Conservation (phyloP, 2,888 invertebrate genomes). For the Pristionchus fissidentatus region DNA sequence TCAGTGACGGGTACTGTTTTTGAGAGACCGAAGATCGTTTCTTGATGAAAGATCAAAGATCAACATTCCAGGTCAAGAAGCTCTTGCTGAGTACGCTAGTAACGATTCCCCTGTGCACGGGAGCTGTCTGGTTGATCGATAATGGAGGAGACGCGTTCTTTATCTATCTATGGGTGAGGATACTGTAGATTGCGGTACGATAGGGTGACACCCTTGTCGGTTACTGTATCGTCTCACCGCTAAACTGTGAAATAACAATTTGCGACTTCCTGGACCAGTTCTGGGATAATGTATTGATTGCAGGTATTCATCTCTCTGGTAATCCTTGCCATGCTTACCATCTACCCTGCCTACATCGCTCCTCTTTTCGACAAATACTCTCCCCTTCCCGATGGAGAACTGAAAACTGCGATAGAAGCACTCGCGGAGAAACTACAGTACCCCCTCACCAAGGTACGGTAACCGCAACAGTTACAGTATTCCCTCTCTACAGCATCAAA, state of each 20-base stretch:
- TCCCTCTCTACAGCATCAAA: too few species aligned
- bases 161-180: constrained; percentile 88
- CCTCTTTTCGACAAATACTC: constrained; percentile 98
- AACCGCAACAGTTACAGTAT: too few species aligned
- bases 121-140: constrained; percentile 81
- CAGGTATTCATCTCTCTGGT: constrained; percentile 85
- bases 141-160: constrained; percentile 95
- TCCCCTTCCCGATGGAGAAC: constrained; percentile 91
- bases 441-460: constrained; percentile 93
- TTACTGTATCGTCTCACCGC: too few species aligned
- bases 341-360: constrained; percentile 94
- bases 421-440: constrained; percentile 89
- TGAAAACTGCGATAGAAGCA: constrained; percentile 85
- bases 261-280: too few species aligned
- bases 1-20: too few species aligned
- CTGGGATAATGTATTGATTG: neutral
- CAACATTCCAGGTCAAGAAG: constrained; percentile 82
- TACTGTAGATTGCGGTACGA: too few species aligned
- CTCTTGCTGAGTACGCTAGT: constrained; percentile 84
- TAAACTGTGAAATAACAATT: too few species aligned
- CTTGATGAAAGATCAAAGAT: neutral
- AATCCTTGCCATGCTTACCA: constrained; percentile 80
- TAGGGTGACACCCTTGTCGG: too few species aligned
- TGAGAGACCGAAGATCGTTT: too few species aligned
- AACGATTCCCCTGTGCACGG: constrained; percentile 86